Percentiles rank a stretch among this genome's conserved stretches.
Evolutionary conservation across 2,797 vertebrate genomes (phyloP).

Genomic region (Sebastes melanostomus): DNA sequence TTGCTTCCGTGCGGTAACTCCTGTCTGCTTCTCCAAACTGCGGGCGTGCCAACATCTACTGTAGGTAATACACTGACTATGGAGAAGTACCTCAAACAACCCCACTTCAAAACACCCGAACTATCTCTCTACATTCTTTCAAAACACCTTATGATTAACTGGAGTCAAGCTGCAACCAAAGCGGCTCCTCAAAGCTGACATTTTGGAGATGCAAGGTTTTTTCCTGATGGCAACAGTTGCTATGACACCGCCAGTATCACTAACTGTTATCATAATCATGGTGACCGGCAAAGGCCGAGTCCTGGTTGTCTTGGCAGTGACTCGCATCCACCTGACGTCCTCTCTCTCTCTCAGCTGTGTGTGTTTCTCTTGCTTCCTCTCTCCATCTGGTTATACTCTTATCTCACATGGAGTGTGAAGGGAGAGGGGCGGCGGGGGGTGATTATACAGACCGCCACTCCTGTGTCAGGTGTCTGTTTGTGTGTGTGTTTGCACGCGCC

Average conservation of each 20-base stretch:
- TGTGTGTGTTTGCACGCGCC: constrained; percentile 38
- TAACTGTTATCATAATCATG: constrained; percentile 44
- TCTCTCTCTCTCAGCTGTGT: constrained; percentile 33
- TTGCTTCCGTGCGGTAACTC: no score
- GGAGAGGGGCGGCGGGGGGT: constrained; percentile 1
- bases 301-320: constrained; percentile 50
- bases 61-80: no score
- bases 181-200: not conserved
- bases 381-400: constrained; percentile 70
- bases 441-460: constrained; percentile 31
- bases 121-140: not conserved
- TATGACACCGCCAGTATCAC: constrained; percentile 40
- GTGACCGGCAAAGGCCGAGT: constrained; percentile 13
- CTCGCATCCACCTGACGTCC: constrained; percentile 49
- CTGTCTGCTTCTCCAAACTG: no score
- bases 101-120: not conserved
- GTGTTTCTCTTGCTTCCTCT: constrained; percentile 39
- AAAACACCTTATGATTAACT: not conserved
- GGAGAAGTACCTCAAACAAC: not conserved
- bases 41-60: no score
- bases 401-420: constrained; percentile 47
- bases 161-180: not conserved
- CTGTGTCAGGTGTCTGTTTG: constrained; percentile 52
- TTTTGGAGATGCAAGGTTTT: constrained; percentile 10
- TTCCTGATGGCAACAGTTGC: constrained; percentile 43